Evolutionary conservation across 2,888 invertebrate species (phyloP), one percentile per base, ranked within the genome.

Genomic region (Hirtodrosophila alboralis): DNA sequence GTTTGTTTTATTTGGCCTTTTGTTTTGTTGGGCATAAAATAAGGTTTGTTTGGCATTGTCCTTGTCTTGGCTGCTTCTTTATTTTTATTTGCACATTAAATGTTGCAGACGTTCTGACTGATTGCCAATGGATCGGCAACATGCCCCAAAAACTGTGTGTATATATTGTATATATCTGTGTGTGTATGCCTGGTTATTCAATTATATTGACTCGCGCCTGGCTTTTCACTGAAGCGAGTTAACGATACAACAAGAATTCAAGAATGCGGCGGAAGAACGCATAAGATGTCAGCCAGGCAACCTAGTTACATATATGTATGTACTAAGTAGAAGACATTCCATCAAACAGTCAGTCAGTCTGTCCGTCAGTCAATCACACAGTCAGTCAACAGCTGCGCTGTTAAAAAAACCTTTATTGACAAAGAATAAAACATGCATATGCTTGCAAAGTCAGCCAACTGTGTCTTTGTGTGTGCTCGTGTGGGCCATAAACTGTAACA

Each of bases 131-230:
- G 52, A 61, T 64, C 56, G 67, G 47, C 62, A 62, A 47, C 61
- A 56, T 53, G 61, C 41, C 53, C 38, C 58, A 49, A 44, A 28
- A 52, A 26, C 30, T 44, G 49, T 40, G 47, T n/a, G n/a, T n/a
- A n/a, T n/a, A n/a, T n/a, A n/a, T n/a, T n/a, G n/a, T n/a, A n/a
- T n/a, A n/a, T 54, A 48, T 56, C 40, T 31, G 38, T 36, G 33
- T 57, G 49, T 44, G 54, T 31, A 53, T 57, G 47, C 45, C 47
- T 48, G 59, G 62, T 83, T 83, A 83, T 80, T 80, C 79, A 80
- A 80, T 80, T 83, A 83, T 79, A 79, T 80, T 80, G 84, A 83
- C 79, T 80, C 79, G 83, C 67, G 76, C 72, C 75, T 78, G 79
- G 65, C 62, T 73, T 71, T 74, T 63, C 62, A 78, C 64, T 78